Base-by-base conservation (phyloP, 1,140 invertebrate species). In the Temnothorax longispinosus region DNA sequence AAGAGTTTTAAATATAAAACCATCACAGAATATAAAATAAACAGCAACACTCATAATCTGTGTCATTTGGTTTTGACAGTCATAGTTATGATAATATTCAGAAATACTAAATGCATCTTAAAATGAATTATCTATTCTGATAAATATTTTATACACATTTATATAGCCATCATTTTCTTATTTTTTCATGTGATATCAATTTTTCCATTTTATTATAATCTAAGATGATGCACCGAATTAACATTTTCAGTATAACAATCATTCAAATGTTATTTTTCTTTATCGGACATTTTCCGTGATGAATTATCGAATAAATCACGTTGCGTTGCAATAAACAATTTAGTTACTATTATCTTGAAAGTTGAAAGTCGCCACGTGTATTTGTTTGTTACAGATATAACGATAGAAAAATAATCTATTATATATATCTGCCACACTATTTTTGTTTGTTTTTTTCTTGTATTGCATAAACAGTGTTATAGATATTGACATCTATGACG, bases 121-220 rank as follows among this genome's bases (percentile, higher is more conserved):
- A 72, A 69, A 72, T 71, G 3, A 50, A 15, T 47, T 0, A 27
- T 27, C 1, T 27, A 47, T 21, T 47, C 1, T 21, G n/a, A 52
- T 71, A 72, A 74, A 74, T 74, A 74, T 74, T 74, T 74, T 4
- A 35, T 74, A 54, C 35, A 1, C n/a, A 27, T 54, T 52, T 74
- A n/a, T n/a, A 11, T 18, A n/a, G 8, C 3, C 6, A 7, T 47
- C 6, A 47, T 47, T 52, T 15, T 35, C 0, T 52, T 7, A 47
- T 27, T 52, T 52, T 35, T 35, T 52, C 2, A 54, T 52, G 15
- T 35, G 1, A 1, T 10, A 72, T 71, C 13, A 18, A 54, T 74
- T 67, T n/a, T 67, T 27, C 27, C 27, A 27, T 27, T 27, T 0
- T 27, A 27, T 27, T 67, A 52, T 38, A 8, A 72, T 52, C 7